Evolutionary conservation across 2,888 invertebrate species (phyloP).

Genomic region (Hypselothyrea guttata): DNA sequence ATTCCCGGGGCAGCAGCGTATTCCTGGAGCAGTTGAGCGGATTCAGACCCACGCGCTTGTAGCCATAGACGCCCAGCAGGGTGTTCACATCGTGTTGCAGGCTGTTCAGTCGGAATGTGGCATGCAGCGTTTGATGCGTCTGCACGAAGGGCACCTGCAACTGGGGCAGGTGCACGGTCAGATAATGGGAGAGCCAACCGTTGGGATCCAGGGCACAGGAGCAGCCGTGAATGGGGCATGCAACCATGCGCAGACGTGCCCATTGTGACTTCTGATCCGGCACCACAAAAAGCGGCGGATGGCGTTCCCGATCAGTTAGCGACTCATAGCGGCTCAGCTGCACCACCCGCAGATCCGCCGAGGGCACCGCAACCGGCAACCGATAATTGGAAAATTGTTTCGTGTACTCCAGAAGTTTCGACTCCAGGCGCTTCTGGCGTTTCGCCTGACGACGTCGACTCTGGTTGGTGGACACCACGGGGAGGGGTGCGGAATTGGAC

Average conservation of each 20-base stretch:
- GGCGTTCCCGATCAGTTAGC: conserved; percentile 22
- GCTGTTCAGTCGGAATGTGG: conserved; percentile 20
- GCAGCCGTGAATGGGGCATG: conserved; percentile 40
- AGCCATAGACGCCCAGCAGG: conserved; percentile 48
- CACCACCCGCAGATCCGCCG: conserved; percentile 20
- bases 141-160: conserved; percentile 28
- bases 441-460: conserved; percentile 26
- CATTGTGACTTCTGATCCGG: conserved; percentile 41
- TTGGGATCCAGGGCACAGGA: conserved; percentile 28
- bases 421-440: conserved; percentile 11
- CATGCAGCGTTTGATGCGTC: conserved; percentile 26
- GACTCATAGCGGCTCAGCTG: conserved; percentile 35
- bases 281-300: conserved; percentile 26
- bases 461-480: background rate
- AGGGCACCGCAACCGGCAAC: conserved; percentile 36
- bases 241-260: conserved; percentile 35
- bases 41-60: conserved; percentile 49
- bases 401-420: background rate
- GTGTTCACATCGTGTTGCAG: conserved; percentile 30
- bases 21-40: conserved; percentile 55
- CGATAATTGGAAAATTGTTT: conserved; percentile 39
- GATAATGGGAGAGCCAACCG: conserved; percentile 41
- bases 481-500: background rate
- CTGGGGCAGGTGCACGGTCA: conserved; percentile 20
- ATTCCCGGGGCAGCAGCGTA: conserved; percentile 42